Base-by-base conservation (phyloP, 2,113 vertebrate species). In the Montifringilla adamsi region DNA sequence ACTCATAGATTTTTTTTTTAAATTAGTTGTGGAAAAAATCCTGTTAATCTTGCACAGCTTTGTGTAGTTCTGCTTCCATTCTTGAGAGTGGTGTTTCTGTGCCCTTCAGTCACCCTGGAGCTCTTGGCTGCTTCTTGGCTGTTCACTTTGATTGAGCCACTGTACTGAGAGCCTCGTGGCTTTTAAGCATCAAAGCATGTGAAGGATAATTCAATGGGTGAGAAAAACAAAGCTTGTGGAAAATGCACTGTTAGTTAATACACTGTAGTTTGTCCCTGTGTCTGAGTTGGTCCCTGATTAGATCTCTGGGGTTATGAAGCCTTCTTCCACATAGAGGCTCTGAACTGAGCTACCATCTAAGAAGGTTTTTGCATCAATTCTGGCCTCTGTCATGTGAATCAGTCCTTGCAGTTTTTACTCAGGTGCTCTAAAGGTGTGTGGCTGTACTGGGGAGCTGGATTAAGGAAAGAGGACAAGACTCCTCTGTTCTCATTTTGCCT, bases 361-460 rank as follows among this genome's bases (percentile, higher is more conserved):
- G 27, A 27, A 55, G 37, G 33, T 74, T 81, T 81, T 23, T 82
- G 18, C 7, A 23, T 69, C 35, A 64, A 9, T 37, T 62, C 66
- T 78, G 79, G 15, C 41, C 60, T 37, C 78, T 64, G 22, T 52
- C 9, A 0, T 12, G 11, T 17, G 23, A 60, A 23, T 60, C 9
- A 11, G 17, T 60, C 15, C 44, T 55, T 69, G 41, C 16, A 60
- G 39, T 11, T 80, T n/a, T 80, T 78, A 16, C 26, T 70, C 20
- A 23, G 63, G 23, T 33, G 9, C 66, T 74, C 23, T 60, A 17
- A 67, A 63, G 28, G 23, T 79, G 20, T 67, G 43, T 75, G 1
- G 1, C 31, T 0, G 0, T 22, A 28, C 80, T 24, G 14, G 28
- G 26, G 22, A 59, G 11, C n/a, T 72, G 53, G 39, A 15, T 73